Base-by-base conservation (phyloP, 1,140 invertebrate species). In the Diorhabda carinulata region DNA sequence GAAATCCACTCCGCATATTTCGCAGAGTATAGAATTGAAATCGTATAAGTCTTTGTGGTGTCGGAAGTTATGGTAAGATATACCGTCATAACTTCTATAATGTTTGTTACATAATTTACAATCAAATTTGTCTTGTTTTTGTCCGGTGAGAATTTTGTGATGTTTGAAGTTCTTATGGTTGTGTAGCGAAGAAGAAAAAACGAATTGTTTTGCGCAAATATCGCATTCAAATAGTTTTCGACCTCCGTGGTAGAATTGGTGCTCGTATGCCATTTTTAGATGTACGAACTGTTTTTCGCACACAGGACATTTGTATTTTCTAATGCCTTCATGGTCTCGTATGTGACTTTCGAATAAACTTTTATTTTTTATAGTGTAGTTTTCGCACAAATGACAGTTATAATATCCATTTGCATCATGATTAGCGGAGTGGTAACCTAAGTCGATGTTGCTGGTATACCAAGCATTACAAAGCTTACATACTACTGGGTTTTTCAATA, bases 271-370 rank as follows among this genome's bases (percentile, higher is more conserved):
- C 8, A 61, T 64, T 42, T 47, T 64, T 7, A 59, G 44, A 40
- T 63, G 62, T 3, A 44, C 62, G 74, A 87, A 88, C 0, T 84
- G 84, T 74, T 90, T 87, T 4, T 83, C 80, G 78, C 91, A 92
- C 57, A 85, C 83, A 61, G 82, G 81, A 77, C 90, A 92, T 74
- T 85, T 84, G 78, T 90, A 92, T 0, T 90, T 91, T 70, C 89
- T 85, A 73, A 91, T 88, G 4, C 91, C 91, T 56, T 89, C 91
- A 81, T 92, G 90, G 76, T 89, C 83, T 74, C 90, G 82, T 71
- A 65, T 43, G 40, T 65, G 64, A 2, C 7, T 25, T 42, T 65
- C 64, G 8, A 65, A 57, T 56, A 7, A 77, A 64, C 81, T 83
- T 57, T 81, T 82, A 66, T 83, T 80, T 3, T 70, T 58, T 3